These are phyloP conservation scores for Pantherophis guttatus DNA, from an alignment of 2,113 vertebrate species.

Conservation along the genomic window DNA sequence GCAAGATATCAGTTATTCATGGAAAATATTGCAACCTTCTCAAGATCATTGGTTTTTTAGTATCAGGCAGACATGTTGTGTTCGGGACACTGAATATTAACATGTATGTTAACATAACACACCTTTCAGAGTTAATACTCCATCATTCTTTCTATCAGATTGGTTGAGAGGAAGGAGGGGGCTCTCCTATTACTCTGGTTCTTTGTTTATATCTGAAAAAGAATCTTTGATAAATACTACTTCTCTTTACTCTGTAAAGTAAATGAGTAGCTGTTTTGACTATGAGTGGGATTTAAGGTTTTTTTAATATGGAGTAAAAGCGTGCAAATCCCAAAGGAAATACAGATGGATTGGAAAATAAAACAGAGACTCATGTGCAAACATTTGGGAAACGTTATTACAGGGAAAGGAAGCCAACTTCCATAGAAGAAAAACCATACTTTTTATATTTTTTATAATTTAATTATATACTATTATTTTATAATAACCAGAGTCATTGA, in stretches of 20 bases:
- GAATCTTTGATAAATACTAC: fast-evolving
- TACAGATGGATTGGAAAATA: neutral
- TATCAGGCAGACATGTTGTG: neutral
- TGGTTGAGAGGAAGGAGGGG: neutral
- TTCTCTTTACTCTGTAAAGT: fast-evolving
- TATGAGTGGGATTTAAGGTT: slow-evolving; percentile 16
- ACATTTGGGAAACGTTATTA: neutral
- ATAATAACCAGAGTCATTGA: neutral
- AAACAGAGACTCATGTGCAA: neutral
- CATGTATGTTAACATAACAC: neutral
- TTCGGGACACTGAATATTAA: neutral
- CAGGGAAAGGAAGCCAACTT: neutral
- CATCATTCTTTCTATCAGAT: neutral
- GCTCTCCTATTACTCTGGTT: neutral
- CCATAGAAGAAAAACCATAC: neutral
- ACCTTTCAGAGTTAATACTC: neutral
- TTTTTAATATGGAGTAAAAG: neutral
- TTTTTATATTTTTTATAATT: neutral
- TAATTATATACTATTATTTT: neutral
- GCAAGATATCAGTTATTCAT: neutral
- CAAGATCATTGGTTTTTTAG: neutral
- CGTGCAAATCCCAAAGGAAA: neutral
- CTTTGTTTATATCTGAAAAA: neutral
- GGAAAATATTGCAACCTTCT: neutral
- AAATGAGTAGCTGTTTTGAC: neutral